phyloP scores from a whole-genome alignment of 64 coral and sea anemone genomes.

The Montipora efflorescens region DNA sequence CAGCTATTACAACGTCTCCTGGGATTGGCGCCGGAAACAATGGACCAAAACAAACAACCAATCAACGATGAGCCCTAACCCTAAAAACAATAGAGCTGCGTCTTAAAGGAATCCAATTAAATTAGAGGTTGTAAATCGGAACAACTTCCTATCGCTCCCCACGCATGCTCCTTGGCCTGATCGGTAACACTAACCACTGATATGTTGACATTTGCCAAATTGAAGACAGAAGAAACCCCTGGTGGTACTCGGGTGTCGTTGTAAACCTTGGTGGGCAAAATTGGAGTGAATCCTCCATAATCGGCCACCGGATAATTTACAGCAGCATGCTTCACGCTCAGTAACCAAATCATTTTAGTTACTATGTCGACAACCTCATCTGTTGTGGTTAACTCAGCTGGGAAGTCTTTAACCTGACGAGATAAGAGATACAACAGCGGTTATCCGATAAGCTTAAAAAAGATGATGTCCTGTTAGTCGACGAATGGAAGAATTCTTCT shows the following conservation, averaged over 20 bases:
- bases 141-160: too few relatives aligned
- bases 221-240: conserved; percentile 60
- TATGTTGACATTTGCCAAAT: conserved; percentile 67
- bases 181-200: conserved; percentile 61
- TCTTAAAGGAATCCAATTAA: too few relatives aligned
- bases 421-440: background rate
- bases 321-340: conserved; percentile 73
- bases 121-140: too few relatives aligned
- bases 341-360: conserved; percentile 72
- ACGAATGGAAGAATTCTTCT: too few relatives aligned
- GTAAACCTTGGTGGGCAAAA: conserved; percentile 71
- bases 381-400: conserved; percentile 43
- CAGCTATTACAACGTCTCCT: too few relatives aligned
- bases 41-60: too few relatives aligned
- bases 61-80: too few relatives aligned
- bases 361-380: conserved; percentile 60
- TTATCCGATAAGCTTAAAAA: background rate
- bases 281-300: conserved; percentile 70
- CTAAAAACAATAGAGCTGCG: too few relatives aligned
- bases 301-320: conserved; percentile 82
- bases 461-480: too few relatives aligned
- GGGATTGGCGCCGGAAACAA: too few relatives aligned
- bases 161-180: too few relatives aligned
- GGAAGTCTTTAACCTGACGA: conserved; percentile 77
- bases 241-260: conserved; percentile 61